Base-by-base conservation (phyloP, 2,113 vertebrate genomes). In the Silurus meridionalis region DNA sequence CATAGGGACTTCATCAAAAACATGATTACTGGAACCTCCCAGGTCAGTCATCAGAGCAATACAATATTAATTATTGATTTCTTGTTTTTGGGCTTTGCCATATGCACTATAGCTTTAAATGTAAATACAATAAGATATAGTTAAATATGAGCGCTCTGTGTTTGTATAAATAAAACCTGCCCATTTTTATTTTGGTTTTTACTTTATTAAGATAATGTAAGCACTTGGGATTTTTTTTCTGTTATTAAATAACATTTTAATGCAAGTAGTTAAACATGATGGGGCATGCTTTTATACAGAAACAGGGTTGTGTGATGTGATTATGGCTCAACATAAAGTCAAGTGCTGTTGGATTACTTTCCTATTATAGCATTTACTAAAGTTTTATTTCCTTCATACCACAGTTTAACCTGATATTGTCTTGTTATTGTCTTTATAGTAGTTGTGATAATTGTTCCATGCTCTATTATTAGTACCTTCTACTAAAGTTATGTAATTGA, bases 1-100 rank as follows among this genome's bases (percentile, higher is more conserved):
- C 97, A 99, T 92, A 96, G 98, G 93, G 98, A 99, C 90, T 99
- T 99, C 87, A 99, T 99, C 91, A 99, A 99, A 92, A 99, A 99
- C 94, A 99, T 99, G 98, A 99, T 99, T 90, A 99, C 98, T 72
- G 98, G 98, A 83, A 99, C 97, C 78, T 99, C 98, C 60, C 97
- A 99, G 97, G 98, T 99, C 50, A 37, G 93, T 90, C 52, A 2
- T 53, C 23, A 50, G 7, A 79, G 85, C 66, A 37, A 0, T 23
- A 89, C 9, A 14, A 25, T 11, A 74, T 28, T 84, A 52, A 69
- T 74, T 8, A 71, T 57, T 61, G 25, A 67, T 46, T 89, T 74
- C 74, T 46, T 53, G 15, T 21, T 80, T 46, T 8, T 15, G 66
- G 50, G 6, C n/a, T 77, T 60, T 21, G 25, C 11, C 52, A 48